Base-by-base conservation (phyloP, 2,113 vertebrate species). In the Ranitomeya imitator region DNA sequence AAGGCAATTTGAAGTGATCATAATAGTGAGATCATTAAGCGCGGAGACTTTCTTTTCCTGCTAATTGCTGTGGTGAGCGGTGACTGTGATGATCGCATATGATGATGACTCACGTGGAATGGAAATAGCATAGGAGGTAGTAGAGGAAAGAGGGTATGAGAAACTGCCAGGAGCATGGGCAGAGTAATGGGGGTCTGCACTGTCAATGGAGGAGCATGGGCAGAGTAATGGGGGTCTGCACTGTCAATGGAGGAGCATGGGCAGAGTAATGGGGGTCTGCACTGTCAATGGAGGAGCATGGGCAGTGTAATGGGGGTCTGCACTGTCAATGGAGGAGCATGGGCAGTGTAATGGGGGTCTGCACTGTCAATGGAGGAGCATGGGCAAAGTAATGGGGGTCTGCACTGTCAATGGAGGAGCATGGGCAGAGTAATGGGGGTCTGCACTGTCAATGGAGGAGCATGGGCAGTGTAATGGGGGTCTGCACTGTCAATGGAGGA, bases 11-110 rank as follows among this genome's bases (percentile, higher is more conserved):
- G 69, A 83, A 73, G 71, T 37, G 69, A 88, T 88, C 87, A 77
- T 61, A 83, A 88, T 83, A 37, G 71, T 26, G n/a, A 83, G 57
- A 76, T 78, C 87, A 84, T 88, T 88, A 88, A 78, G 80, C 59
- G n/a, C 13, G 69, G 69, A 76, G 67, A 61, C 59, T 65, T 60
- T 88, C 81, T 88, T 65, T 55, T 74, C 31, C 19, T 65, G 63
- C 71, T 88, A 84, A 81, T 88, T 77, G 71, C 87, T 61, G 8
- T 76, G 76, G 31, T 73, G 37, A 82, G 55, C 63, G 19, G 55
- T 54, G 45, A 52, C 59, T 55, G 69, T 55, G 57, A 76, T 59
- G 45, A 23, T 57, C 82, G 15, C 15, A 18, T 23, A 5, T 45
- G n/a, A 52, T 52, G 21, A 10, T 8, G 16, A 59, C 12, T 52